phyloP scores from a whole-genome alignment of 2,888 invertebrate species.

The Allophyes oxyacanthae region DNA sequence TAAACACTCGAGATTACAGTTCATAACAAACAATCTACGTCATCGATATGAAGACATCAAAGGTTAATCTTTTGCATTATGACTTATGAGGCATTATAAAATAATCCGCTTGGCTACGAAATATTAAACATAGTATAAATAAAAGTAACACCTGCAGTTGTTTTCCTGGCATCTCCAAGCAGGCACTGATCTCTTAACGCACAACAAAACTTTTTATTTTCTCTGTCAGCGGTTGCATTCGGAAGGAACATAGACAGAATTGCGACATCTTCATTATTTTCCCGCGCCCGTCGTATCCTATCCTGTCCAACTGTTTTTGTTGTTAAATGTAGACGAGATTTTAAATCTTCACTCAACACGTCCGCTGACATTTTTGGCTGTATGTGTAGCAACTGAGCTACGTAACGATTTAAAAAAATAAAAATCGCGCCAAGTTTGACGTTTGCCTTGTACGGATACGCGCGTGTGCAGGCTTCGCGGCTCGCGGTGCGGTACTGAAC shows the following conservation, averaged over 20 bases:
- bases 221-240: slow-evolving; percentile 89
- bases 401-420: slow-evolving; percentile 34
- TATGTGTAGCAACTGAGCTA: slow-evolving; percentile 38
- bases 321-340: slow-evolving; percentile 92
- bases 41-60: slow-evolving; percentile 15
- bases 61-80: not conserved
- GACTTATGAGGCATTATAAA: slow-evolving; percentile 4
- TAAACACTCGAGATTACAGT: not conserved
- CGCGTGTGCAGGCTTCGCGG: slow-evolving; percentile 80
- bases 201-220: slow-evolving; percentile 94
- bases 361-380: slow-evolving; percentile 91
- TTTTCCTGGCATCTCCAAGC: slow-evolving; percentile 93
- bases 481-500: slow-evolving; percentile 77
- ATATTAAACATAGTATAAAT: slow-evolving; percentile 23
- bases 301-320: slow-evolving; percentile 95
- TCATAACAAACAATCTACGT: slow-evolving; percentile 4
- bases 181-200: slow-evolving; percentile 93
- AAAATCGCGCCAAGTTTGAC: slow-evolving; percentile 68
- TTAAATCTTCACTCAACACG: slow-evolving; percentile 94
- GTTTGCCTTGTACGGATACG: slow-evolving; percentile 53
- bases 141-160: slow-evolving; percentile 92
- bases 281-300: slow-evolving; percentile 93
- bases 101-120: slow-evolving; percentile 1
- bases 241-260: slow-evolving; percentile 96
- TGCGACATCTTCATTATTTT: slow-evolving; percentile 96